phyloP scores from a whole-genome alignment of 2,888 invertebrate genomes.

The Pristionchus mayeri region DNA sequence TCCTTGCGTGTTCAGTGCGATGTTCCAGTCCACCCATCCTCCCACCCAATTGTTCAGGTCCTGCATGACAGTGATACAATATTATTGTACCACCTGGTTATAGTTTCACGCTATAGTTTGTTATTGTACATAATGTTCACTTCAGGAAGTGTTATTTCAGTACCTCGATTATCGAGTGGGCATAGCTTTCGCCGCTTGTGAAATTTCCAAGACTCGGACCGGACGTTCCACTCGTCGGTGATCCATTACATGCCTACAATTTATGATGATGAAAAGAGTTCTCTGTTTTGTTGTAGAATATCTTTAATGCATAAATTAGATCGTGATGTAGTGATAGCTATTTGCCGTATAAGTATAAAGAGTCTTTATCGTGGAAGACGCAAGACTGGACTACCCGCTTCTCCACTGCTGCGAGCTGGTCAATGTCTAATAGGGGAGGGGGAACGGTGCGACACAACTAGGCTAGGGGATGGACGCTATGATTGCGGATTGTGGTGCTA shows the following conservation, averaged over 20 bases:
- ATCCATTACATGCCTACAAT: conserved; percentile 35
- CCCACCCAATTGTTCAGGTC: conserved; percentile 85
- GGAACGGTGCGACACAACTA: no score
- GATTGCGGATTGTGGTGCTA: no score
- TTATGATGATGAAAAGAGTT: background rate
- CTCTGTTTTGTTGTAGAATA: background rate
- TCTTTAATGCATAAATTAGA: no score
- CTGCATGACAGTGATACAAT: conserved; percentile 76
- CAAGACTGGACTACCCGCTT: no score
- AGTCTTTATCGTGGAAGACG: no score
- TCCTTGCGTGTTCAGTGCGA: conserved; percentile 84
- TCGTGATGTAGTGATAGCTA: no score
- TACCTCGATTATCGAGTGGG: conserved; percentile 78
- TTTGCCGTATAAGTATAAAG: no score
- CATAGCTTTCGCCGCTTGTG: conserved; percentile 84
- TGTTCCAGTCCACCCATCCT: conserved; percentile 94
- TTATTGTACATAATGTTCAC: no score
- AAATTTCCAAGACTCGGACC: conserved; percentile 83
- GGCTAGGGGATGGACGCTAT: no score
- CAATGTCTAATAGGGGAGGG: no score
- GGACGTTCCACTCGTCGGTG: background rate
- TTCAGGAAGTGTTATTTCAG: background rate
- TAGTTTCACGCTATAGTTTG: background rate
- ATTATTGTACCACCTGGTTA: background rate
- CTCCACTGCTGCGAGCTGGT: no score